phyloP scores from a whole-genome alignment of 2,888 invertebrate genomes.

The Orthonychiurus folsomi region DNA sequence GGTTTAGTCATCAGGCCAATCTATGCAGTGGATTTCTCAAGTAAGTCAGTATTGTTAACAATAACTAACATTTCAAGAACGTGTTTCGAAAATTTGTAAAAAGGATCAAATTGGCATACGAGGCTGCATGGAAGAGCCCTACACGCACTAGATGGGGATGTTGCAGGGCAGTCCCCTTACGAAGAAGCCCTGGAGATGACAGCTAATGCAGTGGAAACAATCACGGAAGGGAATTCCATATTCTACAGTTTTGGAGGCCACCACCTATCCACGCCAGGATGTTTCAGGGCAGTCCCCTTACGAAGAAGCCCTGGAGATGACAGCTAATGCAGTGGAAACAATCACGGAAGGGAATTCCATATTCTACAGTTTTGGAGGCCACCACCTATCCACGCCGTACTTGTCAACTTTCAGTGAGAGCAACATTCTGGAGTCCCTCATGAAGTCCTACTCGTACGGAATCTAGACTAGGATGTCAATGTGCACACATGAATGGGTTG shows the following conservation, averaged over 20 bases:
- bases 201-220: not conserved
- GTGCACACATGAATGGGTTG: no score
- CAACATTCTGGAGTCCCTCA: not conserved
- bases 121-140: not conserved
- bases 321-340: not conserved
- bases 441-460: not conserved
- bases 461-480: no score
- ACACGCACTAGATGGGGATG: not conserved
- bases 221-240: not conserved
- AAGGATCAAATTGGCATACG: constrained; percentile 2
- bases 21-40: constrained; percentile 31
- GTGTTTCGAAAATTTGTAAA: no score
- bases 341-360: not conserved
- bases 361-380: constrained; percentile 2
- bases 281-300: constrained; percentile 1
- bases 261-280: not conserved
- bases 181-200: constrained; percentile 1
- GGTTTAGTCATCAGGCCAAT: constrained; percentile 26
- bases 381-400: not conserved
- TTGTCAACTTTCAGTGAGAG: not conserved
- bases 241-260: not conserved
- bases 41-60: constrained; percentile 16
- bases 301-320: constrained; percentile 2
- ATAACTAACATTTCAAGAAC: no score
- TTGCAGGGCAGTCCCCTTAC: constrained; percentile 3